Evolutionary conservation across 2,888 invertebrate species (phyloP).

Genomic region (Noctua pronuba): DNA sequence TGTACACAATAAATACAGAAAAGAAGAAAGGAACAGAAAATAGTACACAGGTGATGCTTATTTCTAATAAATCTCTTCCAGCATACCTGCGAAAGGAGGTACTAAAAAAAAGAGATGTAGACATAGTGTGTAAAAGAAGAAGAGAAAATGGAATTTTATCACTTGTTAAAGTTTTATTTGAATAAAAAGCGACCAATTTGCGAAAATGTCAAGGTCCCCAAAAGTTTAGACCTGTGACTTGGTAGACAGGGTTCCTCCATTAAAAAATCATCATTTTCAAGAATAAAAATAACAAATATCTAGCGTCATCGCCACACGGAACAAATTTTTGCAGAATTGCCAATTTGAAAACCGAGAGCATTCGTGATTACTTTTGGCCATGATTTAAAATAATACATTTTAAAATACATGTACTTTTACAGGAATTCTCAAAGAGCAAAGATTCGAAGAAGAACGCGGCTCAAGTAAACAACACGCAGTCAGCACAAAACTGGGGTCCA

Average conservation of each 20-base stretch:
- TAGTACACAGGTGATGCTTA: too few relatives aligned
- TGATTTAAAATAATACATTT: too few relatives aligned
- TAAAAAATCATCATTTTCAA: background rate
- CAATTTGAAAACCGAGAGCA: too few relatives aligned
- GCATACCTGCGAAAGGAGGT: too few relatives aligned
- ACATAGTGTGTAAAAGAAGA: too few relatives aligned
- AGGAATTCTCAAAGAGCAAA: slow-evolving; percentile 89
- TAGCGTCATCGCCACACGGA: background rate
- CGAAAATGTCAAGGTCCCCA: background rate
- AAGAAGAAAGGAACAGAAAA: too few relatives aligned
- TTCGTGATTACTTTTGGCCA: background rate
- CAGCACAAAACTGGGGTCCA: slow-evolving; percentile 87
- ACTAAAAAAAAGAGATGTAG: too few relatives aligned
- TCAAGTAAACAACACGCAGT: slow-evolving; percentile 79
- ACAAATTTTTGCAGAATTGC: background rate
- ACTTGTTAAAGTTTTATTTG: background rate
- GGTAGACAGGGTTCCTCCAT: background rate
- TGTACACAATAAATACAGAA: too few relatives aligned
- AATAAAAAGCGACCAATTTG: background rate
- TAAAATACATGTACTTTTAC: slow-evolving; percentile 46
- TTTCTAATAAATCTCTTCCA: too few relatives aligned
- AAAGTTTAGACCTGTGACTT: background rate
- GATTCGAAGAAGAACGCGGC: slow-evolving; percentile 87
- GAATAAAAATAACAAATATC: background rate
- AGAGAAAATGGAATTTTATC: too few relatives aligned